These are phyloP conservation scores for Kuschelorhynchus macadamiae DNA, from an alignment of 2,888 invertebrate species.

Conservation along the genomic window DNA sequence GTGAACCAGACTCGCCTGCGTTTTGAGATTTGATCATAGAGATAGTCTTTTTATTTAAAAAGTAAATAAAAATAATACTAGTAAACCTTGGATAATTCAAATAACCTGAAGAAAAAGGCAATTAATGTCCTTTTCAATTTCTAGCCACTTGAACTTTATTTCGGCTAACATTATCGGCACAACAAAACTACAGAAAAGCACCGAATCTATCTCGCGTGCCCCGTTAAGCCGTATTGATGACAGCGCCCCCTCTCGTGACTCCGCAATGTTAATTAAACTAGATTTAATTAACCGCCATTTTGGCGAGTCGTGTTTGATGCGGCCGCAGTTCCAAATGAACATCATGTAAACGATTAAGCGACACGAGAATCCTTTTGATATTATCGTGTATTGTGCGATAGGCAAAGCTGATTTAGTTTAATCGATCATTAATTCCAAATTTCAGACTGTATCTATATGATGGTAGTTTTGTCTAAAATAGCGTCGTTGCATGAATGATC, in stretches of 20 bases:
- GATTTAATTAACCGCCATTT: conserved; percentile 51
- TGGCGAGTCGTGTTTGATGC: conserved; percentile 49
- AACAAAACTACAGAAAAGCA: not conserved
- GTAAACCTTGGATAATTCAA: no score
- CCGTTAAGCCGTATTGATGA: conserved; percentile 18
- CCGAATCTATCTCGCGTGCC: conserved; percentile 32
- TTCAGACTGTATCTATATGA: no score
- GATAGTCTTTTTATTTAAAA: no score
- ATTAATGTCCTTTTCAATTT: no score
- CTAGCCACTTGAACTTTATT: no score
- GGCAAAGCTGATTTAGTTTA: conserved; percentile 36
- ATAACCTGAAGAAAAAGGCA: no score
- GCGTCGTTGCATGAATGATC: no score
- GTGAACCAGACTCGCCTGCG: no score
- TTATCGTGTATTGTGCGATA: conserved; percentile 43
- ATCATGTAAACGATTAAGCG: conserved; percentile 51
- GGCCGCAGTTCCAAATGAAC: conserved; percentile 50
- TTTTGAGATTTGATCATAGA: no score
- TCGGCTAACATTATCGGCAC: not conserved
- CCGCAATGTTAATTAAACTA: conserved; percentile 50
- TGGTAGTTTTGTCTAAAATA: no score
- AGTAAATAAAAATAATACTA: no score
- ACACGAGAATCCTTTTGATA: conserved; percentile 49
- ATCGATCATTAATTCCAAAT: conserved; percentile 35
- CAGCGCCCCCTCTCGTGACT: conserved; percentile 44